Base-by-base conservation (phyloP, 37 sponge, comb jelly and placozoan genomes). In the Haliclona indistincta region DNA sequence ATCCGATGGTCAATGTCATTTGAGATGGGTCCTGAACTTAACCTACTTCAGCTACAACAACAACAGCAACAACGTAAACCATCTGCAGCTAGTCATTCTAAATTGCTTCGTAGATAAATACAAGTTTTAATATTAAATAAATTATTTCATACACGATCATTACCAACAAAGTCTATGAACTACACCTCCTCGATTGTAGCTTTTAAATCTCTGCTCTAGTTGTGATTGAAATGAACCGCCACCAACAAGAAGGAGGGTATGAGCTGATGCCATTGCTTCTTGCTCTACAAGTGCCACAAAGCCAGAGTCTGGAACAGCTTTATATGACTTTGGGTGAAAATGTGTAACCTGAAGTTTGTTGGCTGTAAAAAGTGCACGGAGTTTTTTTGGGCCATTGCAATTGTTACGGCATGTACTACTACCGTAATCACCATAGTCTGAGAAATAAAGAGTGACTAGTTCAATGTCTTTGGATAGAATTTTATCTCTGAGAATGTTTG, bases 181-280 rank as follows among this genome's bases (percentile, higher is more conserved):
- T n/a, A n/a, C n/a, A n/a, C n/a, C n/a, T n/a, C n/a, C n/a, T n/a
- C n/a, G n/a, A n/a, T n/a, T n/a, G n/a, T n/a, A n/a, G n/a, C 13
- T 8, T 47, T 13, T 58, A n/a, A 72, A 81, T 33, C 73, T 26
- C 8, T 10, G 22, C 4, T 34, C 47, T 1, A 67, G 36, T 41
- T 76, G 84, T 37, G 43, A 60, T 64, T 84, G 84, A 54, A 76
- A 84, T 2, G 77, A 49, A 2, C 84, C 84, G 2, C 84, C 84
- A 32, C 84, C 84, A 70, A 62, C 49, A 36, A 84, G 71, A 17
- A 84, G 34, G 26, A 84, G 41, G 54, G 44, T 38, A 10, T 22
- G 40, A 10, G 71, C 77, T 15, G 53, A 45, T 7, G 77, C 25
- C 52, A 84, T 33, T 4, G 70, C 26, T 34, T 76, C 64, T 25